Percentiles rank a stretch among this genome's conserved stretches.
phyloP scores from a whole-genome alignment of 2,113 vertebrate genomes.

The Megaceryle torquata region DNA sequence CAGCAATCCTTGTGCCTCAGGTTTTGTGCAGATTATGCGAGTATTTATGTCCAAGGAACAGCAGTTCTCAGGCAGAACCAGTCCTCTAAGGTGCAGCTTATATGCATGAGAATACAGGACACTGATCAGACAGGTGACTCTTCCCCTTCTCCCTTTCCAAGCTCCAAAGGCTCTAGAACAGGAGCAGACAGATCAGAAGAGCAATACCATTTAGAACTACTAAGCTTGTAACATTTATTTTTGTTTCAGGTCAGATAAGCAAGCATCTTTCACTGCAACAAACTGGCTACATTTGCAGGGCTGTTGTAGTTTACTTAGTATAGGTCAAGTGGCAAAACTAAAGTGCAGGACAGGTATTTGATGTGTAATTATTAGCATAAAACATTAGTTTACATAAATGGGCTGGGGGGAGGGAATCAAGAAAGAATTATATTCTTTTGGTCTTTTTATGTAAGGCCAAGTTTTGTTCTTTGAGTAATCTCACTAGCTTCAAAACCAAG shows the following conservation, averaged over 20 bases:
- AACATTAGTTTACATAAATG: background rate
- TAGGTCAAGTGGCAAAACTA: background rate
- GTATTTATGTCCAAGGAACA: slow-evolving; percentile 1
- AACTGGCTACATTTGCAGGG: background rate
- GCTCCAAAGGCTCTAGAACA: background rate
- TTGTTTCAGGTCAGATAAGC: background rate
- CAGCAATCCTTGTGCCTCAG: background rate
- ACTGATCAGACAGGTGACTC: background rate
- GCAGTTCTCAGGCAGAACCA: background rate
- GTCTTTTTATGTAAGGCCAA: background rate
- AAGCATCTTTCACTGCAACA: background rate
- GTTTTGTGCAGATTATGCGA: background rate
- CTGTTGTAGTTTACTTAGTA: background rate
- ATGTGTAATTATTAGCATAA: background rate
- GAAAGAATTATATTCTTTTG: background rate
- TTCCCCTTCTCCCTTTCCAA: background rate
- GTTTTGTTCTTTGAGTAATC: background rate
- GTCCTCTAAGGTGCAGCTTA: background rate
- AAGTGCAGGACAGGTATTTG: background rate
- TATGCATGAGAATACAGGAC: background rate
- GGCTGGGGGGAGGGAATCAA: no score
- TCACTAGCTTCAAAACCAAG: background rate
- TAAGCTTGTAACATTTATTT: background rate
- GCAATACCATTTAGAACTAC: background rate
- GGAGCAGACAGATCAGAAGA: background rate